A percentile compares a stretch with the other conserved stretches of the same genome.
Conservation (phyloP, 2,113 vertebrate genomes). For the Alces alces region DNA sequence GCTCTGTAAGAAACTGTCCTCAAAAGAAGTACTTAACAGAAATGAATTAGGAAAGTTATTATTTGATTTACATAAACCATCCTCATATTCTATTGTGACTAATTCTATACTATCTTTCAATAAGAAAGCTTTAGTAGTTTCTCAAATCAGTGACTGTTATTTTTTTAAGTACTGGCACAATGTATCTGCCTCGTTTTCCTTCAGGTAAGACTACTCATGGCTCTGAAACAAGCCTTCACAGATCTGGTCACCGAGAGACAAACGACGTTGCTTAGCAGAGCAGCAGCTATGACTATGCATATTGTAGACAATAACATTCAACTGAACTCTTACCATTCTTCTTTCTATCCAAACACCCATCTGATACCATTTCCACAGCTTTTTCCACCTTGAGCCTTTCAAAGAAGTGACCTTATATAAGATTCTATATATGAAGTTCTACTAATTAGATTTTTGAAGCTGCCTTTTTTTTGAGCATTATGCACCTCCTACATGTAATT, state of each 20-base stretch:
- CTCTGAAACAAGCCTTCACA: background rate
- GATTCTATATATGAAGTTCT: background rate
- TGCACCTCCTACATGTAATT: background rate
- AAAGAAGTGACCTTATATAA: background rate
- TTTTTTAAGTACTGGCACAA: constrained; percentile 9
- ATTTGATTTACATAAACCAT: constrained; percentile 20
- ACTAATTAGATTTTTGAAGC: background rate
- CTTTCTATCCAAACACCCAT: background rate
- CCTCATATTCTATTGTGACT: background rate
- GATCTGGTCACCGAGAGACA: constrained; percentile 41
- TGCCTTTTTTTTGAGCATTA: constrained; percentile 8
- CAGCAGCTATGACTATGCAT: constrained; percentile 31
- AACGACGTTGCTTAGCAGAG: constrained; percentile 30
- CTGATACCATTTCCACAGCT: background rate
- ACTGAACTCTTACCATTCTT: background rate
- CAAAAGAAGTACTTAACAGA: background rate
- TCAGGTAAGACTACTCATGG: background rate
- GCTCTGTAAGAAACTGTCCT: background rate
- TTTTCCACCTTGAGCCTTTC: background rate
- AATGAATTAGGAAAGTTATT: background rate
- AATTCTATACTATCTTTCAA: background rate
- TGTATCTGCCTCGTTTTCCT: constrained; percentile 36
- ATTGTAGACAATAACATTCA: background rate
- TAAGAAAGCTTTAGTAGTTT: constrained; percentile 20
- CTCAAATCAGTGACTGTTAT: background rate